Evolutionary conservation across 2,888 invertebrate species (phyloP).

Genomic region (Monochamus alternatus): DNA sequence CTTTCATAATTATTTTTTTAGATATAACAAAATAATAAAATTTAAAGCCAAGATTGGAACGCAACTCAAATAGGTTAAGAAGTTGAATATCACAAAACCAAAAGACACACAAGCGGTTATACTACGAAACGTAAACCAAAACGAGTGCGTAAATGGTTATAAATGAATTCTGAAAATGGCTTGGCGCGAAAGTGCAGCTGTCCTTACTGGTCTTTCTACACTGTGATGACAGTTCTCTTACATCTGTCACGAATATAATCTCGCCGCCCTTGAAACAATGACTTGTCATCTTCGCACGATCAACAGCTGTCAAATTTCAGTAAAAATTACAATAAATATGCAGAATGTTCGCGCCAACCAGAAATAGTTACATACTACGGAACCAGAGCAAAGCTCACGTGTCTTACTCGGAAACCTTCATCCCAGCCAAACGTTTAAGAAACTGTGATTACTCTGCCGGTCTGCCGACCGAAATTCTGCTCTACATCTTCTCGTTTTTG

Average conservation of each 20-base stretch:
- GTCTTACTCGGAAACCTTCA: constrained; percentile 4
- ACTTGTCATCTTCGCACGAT: constrained; percentile 11
- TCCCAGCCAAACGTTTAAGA: constrained; percentile 45
- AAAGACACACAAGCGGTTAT: too few species aligned
- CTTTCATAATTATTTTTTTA: too few species aligned
- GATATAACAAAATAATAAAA: too few species aligned
- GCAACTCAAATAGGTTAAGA: too few species aligned
- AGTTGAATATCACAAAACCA: too few species aligned
- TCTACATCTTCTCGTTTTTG: constrained; percentile 55
- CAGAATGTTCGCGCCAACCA: constrained; percentile 31
- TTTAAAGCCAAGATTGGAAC: too few species aligned
- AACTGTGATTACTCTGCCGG: constrained; percentile 41
- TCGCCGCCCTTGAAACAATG: constrained; percentile 2
- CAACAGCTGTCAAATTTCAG: constrained; percentile 39
- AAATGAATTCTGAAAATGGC: too few species aligned
- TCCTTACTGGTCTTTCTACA: too few species aligned
- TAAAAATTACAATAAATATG: constrained; percentile 34
- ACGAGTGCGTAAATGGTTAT: too few species aligned
- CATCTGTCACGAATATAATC: not conserved
- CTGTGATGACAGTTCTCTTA: not conserved
- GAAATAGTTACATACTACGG: constrained; percentile 27
- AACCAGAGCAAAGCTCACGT: constrained; percentile 9
- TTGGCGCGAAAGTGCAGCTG: too few species aligned
- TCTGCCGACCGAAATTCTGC: constrained; percentile 56
- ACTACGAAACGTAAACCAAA: too few species aligned